These are phyloP conservation scores for Molossus alvarezi DNA, from an alignment of 2,797 vertebrate genomes.

Conservation along the genomic window DNA sequence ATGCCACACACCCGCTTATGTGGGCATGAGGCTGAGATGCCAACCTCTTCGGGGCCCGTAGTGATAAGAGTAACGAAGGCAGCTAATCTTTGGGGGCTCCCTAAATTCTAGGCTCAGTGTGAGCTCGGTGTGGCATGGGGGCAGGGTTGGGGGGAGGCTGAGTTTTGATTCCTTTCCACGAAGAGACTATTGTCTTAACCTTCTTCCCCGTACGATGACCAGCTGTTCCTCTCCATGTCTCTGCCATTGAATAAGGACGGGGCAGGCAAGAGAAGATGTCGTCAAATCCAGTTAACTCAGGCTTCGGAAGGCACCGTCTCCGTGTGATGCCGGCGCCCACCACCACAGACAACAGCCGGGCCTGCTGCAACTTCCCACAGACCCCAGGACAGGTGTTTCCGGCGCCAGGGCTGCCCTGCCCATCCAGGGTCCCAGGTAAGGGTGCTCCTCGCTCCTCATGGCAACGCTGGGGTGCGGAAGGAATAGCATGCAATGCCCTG, in stretches of 20 bases:
- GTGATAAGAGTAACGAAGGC: background rate
- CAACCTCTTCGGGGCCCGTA: background rate
- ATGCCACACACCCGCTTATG: accelerated
- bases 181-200: background rate
- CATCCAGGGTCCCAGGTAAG: background rate
- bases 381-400: background rate
- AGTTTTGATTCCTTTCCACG: slow-evolving; percentile 39
- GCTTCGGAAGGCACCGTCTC: slow-evolving; percentile 48
- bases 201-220: background rate
- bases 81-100: background rate
- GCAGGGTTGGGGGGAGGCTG: background rate
- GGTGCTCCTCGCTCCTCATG: background rate
- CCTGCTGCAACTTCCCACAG: slow-evolving; percentile 25
- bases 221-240: background rate
- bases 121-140: background rate
- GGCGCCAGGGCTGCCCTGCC: background rate
- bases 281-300: slow-evolving; percentile 76
- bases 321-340: slow-evolving; percentile 25
- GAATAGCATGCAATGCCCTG: accelerated
- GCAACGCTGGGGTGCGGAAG: background rate
- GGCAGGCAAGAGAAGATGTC: slow-evolving; percentile 68
- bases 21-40: background rate
- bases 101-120: background rate
- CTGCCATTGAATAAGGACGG: slow-evolving; percentile 81
- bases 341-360: background rate